Evolutionary conservation across 2,888 invertebrate species (phyloP).

Genomic region (Trileptium ribeirensis): DNA sequence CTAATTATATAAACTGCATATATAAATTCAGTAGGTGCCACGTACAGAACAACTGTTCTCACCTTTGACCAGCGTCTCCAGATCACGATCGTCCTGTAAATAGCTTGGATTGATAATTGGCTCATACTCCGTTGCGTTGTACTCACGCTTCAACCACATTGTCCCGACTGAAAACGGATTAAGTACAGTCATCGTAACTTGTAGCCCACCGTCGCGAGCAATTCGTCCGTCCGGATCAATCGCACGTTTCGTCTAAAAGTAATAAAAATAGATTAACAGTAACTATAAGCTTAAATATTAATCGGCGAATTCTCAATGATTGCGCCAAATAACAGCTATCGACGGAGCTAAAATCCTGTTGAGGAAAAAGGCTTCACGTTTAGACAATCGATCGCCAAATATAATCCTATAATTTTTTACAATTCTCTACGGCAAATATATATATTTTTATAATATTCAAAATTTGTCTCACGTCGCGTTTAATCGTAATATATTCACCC

Average conservation of each 20-base stretch:
- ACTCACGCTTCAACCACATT: conserved; percentile 28
- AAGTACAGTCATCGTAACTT: conserved; percentile 24
- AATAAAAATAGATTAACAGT: not conserved
- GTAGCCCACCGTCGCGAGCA: conserved; percentile 9
- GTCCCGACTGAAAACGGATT: conserved; percentile 29
- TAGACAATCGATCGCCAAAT: too few species aligned
- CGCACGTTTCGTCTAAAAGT: conserved; percentile 1
- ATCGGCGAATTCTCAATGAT: too few species aligned
- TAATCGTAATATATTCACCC: too few species aligned
- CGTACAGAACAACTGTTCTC: not conserved
- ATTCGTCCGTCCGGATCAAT: conserved; percentile 15
- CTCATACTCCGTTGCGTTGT: conserved; percentile 16
- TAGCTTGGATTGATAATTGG: conserved; percentile 28
- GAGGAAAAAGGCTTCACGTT: too few species aligned
- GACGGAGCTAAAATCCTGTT: too few species aligned
- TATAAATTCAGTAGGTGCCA: not conserved
- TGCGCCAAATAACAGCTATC: too few species aligned
- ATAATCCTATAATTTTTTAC: too few species aligned
- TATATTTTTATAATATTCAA: too few species aligned
- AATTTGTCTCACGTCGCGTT: too few species aligned
- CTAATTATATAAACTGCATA: not conserved
- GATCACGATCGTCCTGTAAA: conserved; percentile 24
- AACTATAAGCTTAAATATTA: too few species aligned
- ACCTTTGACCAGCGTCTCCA: conserved; percentile 22
- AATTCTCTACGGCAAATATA: too few species aligned